phyloP scores from a whole-genome alignment of 2,113 vertebrate species.

The Fukomys damarensis region DNA sequence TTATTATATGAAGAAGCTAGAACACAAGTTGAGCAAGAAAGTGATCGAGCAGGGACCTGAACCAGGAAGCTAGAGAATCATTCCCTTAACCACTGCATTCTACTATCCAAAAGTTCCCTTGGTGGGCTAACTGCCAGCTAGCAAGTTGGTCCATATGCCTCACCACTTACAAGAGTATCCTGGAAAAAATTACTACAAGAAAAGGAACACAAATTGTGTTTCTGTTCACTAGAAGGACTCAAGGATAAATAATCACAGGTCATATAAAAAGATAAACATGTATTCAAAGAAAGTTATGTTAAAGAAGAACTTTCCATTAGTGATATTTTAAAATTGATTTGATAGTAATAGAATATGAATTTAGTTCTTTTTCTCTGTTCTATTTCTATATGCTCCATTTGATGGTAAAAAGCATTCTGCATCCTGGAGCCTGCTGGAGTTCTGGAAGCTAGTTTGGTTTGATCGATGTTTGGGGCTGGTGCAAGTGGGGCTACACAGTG shows the following conservation, averaged over 20 bases:
- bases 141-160: neutral
- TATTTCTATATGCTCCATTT: neutral
- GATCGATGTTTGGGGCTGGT: neutral
- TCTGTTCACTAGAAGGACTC: neutral
- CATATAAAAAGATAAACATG: neutral
- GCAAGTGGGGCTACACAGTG: neutral
- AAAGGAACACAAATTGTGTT: neutral
- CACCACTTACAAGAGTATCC: neutral
- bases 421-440: neutral
- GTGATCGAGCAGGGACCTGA: neutral
- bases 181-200: neutral
- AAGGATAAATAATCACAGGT: neutral
- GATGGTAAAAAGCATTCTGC: neutral
- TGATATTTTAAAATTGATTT: conserved; percentile 34
- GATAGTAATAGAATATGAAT: neutral
- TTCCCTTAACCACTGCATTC: neutral
- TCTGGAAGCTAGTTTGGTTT: conserved; percentile 48
- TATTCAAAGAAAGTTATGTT: neutral
- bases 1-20: neutral
- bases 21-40: neutral
- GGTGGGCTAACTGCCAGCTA: neutral
- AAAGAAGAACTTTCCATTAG: neutral
- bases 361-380: neutral
- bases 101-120: neutral
- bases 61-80: neutral